Base-by-base conservation (phyloP, 1,140 invertebrate genomes). In the Steinernema khuongi region DNA sequence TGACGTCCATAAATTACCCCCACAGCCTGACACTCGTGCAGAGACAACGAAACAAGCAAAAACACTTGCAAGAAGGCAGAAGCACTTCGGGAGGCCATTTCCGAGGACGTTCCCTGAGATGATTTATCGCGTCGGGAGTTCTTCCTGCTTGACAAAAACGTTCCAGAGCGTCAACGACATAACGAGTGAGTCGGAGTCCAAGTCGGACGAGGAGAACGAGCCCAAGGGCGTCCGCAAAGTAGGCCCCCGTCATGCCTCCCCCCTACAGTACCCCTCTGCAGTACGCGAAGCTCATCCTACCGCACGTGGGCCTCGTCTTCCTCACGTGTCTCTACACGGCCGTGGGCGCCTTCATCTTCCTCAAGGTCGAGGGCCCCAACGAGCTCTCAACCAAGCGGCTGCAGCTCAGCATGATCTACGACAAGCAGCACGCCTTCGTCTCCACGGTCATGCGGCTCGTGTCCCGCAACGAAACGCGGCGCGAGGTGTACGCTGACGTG, bases 241-340 rank as follows among this genome's bases (percentile, higher is more conserved):
- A 68, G 66, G 44, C 14, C 19, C 19, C 67, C 11, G 44, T 75
- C 14, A 31, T 67, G 19, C 22, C 32, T 0, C 68, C 28, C 31
- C 7, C 11, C 31, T 31, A 31, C 11, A 31, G 28, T 31, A 41
- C 2, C 50, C 4, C 7, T 22, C 74, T 78, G 19, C 71, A 83
- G 82, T 84, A 84, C 69, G 83, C 83, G 11, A 84, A 84, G 74
- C 71, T 84, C 19, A 84, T 84, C n/a, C 77, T 84, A 7, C 83
- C 84, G 28, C 83, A 84, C 68, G 82, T 84, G 18, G 83, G 80
- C 17, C 72, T 84, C 4, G 83, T 84, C 17, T 43, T 85, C 30
- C 69, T 84, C 17, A 84, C 83, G 17, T 84, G 82, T 68, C 72
- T 79, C 14, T 84, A 84, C 74, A 84, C 83, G 1, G 33, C 85